phyloP scores from a whole-genome alignment of 2,888 invertebrate genomes.

The Andrena flavipes region DNA sequence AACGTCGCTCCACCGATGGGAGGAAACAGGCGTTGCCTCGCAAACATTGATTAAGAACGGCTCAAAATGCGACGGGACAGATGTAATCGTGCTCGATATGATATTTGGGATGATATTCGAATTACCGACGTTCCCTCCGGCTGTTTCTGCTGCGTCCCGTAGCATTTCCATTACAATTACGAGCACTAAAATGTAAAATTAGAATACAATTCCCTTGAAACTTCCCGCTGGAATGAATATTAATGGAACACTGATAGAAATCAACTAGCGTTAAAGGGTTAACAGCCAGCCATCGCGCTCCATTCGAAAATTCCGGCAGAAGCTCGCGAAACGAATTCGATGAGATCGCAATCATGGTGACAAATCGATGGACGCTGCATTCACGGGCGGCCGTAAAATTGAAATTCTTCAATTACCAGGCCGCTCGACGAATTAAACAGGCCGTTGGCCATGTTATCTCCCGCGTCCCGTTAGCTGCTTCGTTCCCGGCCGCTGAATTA shows the following conservation, averaged over 20 bases:
- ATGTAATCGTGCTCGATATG: not conserved
- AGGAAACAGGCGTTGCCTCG: not conserved
- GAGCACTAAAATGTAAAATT: not conserved
- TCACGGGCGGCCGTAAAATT: not conserved
- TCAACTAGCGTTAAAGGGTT: no score
- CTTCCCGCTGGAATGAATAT: not conserved
- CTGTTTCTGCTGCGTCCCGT: no score
- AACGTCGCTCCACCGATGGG: not conserved
- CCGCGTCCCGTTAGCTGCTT: not conserved
- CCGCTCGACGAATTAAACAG: slow-evolving; percentile 28
- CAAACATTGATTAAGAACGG: slow-evolving; percentile 15
- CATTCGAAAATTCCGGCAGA: not conserved
- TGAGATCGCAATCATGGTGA: not conserved
- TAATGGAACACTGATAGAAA: no score
- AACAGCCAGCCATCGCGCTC: no score
- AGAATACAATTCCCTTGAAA: not conserved
- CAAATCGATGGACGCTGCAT: not conserved
- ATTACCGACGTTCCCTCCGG: not conserved
- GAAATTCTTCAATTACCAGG: slow-evolving; percentile 1
- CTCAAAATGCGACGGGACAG: not conserved
- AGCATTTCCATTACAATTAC: not conserved
- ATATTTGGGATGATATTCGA: not conserved
- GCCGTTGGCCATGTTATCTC: not conserved
- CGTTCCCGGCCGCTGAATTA: slow-evolving; percentile 32
- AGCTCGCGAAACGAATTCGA: not conserved